A percentile compares a stretch with the other conserved stretches of the same genome.
These are phyloP conservation scores for Plecturocebus donacophilus DNA, from an alignment of 2,113 vertebrate species.

Conservation along the genomic window DNA sequence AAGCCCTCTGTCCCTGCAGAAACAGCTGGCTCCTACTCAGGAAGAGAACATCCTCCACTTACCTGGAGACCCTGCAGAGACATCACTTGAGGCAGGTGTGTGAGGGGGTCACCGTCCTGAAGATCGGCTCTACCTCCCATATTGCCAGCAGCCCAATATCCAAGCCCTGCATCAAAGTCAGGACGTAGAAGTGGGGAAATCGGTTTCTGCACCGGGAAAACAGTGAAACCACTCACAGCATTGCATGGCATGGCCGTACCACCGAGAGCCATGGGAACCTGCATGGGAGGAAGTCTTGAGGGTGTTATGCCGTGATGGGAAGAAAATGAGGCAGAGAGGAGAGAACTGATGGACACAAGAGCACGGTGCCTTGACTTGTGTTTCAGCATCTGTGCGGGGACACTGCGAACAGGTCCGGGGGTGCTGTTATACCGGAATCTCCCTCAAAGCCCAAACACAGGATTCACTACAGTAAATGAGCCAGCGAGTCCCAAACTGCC, in stretches of 20 bases:
- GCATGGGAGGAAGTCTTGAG: too few species aligned
- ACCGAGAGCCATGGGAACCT: not conserved
- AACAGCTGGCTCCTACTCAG: not conserved
- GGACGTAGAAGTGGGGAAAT: not conserved
- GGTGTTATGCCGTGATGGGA: accelerated
- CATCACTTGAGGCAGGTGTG: not conserved
- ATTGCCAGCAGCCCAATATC: too few species aligned
- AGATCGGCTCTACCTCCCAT: accelerated
- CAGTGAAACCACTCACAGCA: too few species aligned
- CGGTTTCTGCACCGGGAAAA: too few species aligned
- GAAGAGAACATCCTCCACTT: too few species aligned
- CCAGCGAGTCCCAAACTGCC: too few species aligned
- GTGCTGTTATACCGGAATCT: not conserved
- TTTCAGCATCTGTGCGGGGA: not conserved
- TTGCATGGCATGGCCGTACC: not conserved
- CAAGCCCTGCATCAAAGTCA: too few species aligned
- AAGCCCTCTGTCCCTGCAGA: not conserved
- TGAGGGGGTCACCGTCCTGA: not conserved
- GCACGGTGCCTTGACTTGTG: not conserved
- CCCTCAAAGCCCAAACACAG: not conserved
- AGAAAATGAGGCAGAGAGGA: not conserved
- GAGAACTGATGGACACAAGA: accelerated
- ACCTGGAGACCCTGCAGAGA: not conserved
- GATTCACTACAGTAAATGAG: too few species aligned
- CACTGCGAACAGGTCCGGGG: not conserved